phyloP scores from a whole-genome alignment of 2,888 invertebrate species.

The Hydroisotoma schaefferi region DNA sequence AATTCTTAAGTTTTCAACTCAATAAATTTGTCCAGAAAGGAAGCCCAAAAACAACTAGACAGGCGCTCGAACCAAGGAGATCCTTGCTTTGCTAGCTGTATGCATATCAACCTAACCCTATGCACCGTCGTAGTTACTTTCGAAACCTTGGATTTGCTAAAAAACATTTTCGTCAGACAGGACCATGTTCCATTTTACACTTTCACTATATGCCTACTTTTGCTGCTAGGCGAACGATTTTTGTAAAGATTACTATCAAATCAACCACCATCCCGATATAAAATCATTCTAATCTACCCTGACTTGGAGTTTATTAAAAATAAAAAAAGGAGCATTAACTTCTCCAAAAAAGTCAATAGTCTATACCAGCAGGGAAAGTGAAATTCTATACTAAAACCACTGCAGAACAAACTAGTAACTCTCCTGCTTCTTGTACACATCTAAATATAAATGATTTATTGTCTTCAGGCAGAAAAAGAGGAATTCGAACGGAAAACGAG shows the following conservation, averaged over 20 bases:
- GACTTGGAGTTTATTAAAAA: neutral
- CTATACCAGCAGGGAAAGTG: no score
- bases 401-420: no score
- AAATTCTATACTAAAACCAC: slow-evolving; percentile 14
- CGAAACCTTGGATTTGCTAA: no score
- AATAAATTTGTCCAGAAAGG: slow-evolving; percentile 16
- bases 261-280: neutral
- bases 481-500: slow-evolving; percentile 10
- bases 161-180: no score
- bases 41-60: neutral
- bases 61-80: neutral
- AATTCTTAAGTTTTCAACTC: slow-evolving; percentile 8
- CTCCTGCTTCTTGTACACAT: neutral
- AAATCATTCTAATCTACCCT: neutral
- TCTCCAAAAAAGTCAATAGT: neutral
- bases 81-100: neutral
- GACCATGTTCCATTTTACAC: no score
- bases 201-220: no score
- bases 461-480: slow-evolving; percentile 1
- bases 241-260: no score
- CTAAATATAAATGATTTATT: slow-evolving; percentile 17
- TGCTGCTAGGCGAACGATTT: no score
- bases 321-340: neutral
- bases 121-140: neutral
- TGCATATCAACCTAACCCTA: neutral